Percentiles rank a stretch among this genome's conserved stretches.
phyloP scores from a whole-genome alignment of 1,140 invertebrate genomes.

The Asobara japonica region DNA sequence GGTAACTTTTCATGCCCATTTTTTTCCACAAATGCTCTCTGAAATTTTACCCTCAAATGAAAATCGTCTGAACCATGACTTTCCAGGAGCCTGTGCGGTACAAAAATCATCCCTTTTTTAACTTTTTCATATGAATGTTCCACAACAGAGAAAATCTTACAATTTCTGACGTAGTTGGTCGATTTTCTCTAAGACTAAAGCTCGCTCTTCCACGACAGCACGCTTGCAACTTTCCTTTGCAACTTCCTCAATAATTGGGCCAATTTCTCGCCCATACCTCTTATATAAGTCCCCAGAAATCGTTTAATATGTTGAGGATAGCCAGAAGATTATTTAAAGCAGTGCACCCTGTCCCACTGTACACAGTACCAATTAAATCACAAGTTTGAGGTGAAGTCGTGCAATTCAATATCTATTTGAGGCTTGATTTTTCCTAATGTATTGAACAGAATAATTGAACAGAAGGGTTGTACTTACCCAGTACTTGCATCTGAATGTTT shows the following conservation, averaged over 20 bases:
- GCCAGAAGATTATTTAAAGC: constrained; percentile 15
- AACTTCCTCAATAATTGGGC: constrained; percentile 20
- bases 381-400: not conserved
- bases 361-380: not conserved
- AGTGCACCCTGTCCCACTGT: not conserved
- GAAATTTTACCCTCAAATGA: too few relatives aligned
- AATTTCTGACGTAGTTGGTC: constrained; percentile 14
- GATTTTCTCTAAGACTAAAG: constrained; percentile 19
- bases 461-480: not conserved
- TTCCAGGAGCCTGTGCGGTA: too few relatives aligned
- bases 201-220: constrained; percentile 23
- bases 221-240: constrained; percentile 23
- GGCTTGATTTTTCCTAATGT: too few relatives aligned
- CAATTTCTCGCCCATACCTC: constrained; percentile 26
- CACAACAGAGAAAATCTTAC: too few relatives aligned
- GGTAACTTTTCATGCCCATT: too few relatives aligned
- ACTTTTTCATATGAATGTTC: too few relatives aligned
- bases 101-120: too few relatives aligned
- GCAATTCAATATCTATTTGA: not conserved
- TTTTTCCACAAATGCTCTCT: too few relatives aligned
- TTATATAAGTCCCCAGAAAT: not conserved
- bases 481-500: too few relatives aligned
- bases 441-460: not conserved
- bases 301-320: not conserved
- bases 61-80: too few relatives aligned